These are phyloP conservation scores for Melieria omissa DNA, from an alignment of 2,888 invertebrate species.

Conservation along the genomic window DNA sequence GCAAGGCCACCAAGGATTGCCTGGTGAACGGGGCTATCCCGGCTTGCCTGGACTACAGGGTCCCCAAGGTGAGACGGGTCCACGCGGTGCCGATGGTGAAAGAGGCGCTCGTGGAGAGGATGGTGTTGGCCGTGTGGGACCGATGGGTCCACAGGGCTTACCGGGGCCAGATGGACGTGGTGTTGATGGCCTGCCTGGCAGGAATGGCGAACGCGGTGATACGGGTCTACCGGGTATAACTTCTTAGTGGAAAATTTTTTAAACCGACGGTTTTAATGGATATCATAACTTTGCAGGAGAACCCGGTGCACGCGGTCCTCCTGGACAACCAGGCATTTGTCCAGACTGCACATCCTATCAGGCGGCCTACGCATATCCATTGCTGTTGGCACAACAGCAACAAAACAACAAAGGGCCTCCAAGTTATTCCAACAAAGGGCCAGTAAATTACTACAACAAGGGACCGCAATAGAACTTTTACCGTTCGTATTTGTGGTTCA, in stretches of 20 bases:
- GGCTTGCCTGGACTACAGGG: conserved; percentile 79
- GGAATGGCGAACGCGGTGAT: conserved; percentile 81
- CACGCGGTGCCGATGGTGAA: conserved; percentile 72
- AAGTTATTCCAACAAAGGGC: conserved; percentile 54
- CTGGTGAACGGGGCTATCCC: conserved; percentile 78
- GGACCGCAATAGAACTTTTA: conserved; percentile 34
- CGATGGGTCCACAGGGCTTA: conserved; percentile 75
- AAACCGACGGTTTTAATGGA: neutral
- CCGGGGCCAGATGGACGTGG: conserved; percentile 80
- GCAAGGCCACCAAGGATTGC: conserved; percentile 69
- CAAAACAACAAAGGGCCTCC: conserved; percentile 52
- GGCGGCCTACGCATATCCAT: conserved; percentile 55
- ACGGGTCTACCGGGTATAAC: conserved; percentile 76
- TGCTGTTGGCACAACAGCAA: conserved; percentile 52
- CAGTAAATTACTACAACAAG: conserved; percentile 50
- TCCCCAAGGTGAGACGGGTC: conserved; percentile 69
- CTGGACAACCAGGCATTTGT: conserved; percentile 68
- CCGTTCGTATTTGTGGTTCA: too few species aligned
- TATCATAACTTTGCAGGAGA: conserved; percentile 64
- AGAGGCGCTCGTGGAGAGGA: conserved; percentile 79
- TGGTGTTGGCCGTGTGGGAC: conserved; percentile 75
- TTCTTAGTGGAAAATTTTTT: neutral
- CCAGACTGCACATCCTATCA: conserved; percentile 55
- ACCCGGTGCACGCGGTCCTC: conserved; percentile 74
- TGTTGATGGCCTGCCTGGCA: conserved; percentile 74